Percentiles rank a stretch among this genome's conserved stretches.
Evolutionary conservation across 2,113 vertebrate species (phyloP).

Genomic region (Rhinopomastus cyanomelas): DNA sequence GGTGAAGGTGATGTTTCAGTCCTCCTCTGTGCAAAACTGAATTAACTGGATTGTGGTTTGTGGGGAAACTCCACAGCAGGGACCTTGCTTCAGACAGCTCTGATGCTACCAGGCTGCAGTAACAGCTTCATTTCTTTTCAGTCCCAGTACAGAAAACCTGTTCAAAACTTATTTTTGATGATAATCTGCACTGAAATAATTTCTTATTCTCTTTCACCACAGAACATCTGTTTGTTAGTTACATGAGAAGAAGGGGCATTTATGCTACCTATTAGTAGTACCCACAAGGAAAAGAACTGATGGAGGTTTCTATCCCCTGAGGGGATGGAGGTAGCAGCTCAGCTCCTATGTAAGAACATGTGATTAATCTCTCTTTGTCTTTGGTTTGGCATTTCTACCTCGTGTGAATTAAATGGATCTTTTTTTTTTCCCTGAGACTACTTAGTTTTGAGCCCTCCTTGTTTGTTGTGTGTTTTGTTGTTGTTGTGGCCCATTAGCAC

Average conservation of each 20-base stretch:
- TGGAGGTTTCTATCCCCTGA: too few relatives aligned
- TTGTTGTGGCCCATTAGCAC: too few relatives aligned
- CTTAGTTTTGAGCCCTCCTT: too few relatives aligned
- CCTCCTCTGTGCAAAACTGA: neutral
- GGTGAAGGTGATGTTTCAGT: neutral
- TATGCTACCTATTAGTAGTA: neutral
- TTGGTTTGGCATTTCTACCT: too few relatives aligned
- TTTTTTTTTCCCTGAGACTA: too few relatives aligned
- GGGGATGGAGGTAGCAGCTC: too few relatives aligned
- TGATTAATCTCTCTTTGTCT: too few relatives aligned
- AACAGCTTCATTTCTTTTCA: neutral
- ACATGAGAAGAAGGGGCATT: neutral
- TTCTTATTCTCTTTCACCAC: neutral
- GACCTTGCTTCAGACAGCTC: neutral
- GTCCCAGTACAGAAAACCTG: neutral
- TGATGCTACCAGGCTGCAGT: neutral
- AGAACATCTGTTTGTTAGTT: neutral
- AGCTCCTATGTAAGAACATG: too few relatives aligned
- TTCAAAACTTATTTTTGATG: neutral
- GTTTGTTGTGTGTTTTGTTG: too few relatives aligned
- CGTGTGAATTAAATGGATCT: too few relatives aligned
- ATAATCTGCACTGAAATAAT: neutral
- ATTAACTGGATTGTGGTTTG: neutral
- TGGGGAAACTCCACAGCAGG: neutral
- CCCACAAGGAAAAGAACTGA: too few relatives aligned